Evolutionary conservation across 2,113 vertebrate genomes (phyloP).

Genomic region (Pseudolaguvia tuberculata): DNA sequence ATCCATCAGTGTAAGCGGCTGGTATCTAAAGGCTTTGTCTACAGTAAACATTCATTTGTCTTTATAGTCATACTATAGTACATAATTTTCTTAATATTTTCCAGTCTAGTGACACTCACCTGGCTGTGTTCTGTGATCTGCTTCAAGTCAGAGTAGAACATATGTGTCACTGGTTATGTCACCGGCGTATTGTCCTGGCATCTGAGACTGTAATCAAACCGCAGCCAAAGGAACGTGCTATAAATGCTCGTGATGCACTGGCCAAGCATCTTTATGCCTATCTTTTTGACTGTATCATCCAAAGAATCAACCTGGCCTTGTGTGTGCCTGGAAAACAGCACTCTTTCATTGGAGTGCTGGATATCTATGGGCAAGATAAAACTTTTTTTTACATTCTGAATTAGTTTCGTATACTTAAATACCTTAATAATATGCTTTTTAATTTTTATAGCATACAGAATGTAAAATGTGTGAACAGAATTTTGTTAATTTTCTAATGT

Average conservation of each 20-base stretch:
- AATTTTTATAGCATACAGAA: not conserved
- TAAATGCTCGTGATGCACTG: constrained; percentile 83
- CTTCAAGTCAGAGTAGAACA: constrained; percentile 64
- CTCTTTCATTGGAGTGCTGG: constrained; percentile 93
- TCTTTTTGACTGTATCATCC: constrained; percentile 85
- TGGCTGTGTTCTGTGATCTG: constrained; percentile 81
- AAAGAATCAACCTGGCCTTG: constrained; percentile 82
- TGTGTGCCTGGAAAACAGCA: constrained; percentile 82
- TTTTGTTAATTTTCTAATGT: not conserved
- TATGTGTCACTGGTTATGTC: constrained; percentile 81
- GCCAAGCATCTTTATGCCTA: constrained; percentile 94
- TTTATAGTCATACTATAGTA: not conserved
- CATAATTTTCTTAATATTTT: not conserved
- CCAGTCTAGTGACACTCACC: constrained; percentile 78
- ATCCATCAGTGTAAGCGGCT: constrained; percentile 74
- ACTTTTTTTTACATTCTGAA: not conserved
- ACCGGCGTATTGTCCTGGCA: constrained; percentile 77
- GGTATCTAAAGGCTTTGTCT: not conserved
- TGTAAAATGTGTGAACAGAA: not conserved
- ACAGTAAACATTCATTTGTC: not conserved
- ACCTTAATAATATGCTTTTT: not conserved
- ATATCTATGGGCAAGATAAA: constrained; percentile 89
- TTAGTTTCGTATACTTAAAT: not conserved
- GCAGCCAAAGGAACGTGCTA: constrained; percentile 74
- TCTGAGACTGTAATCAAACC: constrained; percentile 86